A percentile compares a stretch with the other conserved stretches of the same genome.
Conservation (phyloP, 2,797 vertebrate genomes). For the Taenioides sp. region DNA sequence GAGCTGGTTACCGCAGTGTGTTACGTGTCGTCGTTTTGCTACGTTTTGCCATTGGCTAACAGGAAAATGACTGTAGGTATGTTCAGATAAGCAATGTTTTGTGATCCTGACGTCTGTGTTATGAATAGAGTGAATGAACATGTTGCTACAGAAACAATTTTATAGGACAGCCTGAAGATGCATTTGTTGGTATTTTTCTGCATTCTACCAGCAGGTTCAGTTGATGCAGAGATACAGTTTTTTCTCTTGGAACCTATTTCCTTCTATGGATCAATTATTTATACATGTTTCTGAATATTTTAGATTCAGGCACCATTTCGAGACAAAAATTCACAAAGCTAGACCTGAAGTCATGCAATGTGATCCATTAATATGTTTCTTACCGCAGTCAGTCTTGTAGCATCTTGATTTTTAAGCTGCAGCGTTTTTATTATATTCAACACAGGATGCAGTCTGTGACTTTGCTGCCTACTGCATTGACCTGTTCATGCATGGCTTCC, state of each 20-base stretch:
- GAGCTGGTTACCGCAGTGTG: constrained; percentile 49
- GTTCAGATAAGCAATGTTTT: constrained; percentile 28
- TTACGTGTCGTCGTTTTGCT: constrained; percentile 32
- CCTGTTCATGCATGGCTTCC: constrained; percentile 62
- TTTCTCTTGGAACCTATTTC: constrained; percentile 72
- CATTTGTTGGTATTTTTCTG: constrained; percentile 26
- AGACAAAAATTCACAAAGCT: constrained; percentile 57
- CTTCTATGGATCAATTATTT: constrained; percentile 77
- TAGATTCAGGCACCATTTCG: constrained; percentile 70
- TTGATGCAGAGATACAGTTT: constrained; percentile 50
- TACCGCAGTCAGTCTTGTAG: constrained; percentile 17
- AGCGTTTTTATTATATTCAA: constrained; percentile 45
- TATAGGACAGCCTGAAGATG: not conserved
- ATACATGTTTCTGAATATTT: constrained; percentile 81
- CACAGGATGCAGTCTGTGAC: constrained; percentile 55
- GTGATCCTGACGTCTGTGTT: not conserved
- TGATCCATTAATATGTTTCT: constrained; percentile 12
- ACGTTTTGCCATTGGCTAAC: constrained; percentile 39
- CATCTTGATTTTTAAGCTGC: constrained; percentile 35
- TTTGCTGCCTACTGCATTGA: constrained; percentile 66
- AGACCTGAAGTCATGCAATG: constrained; percentile 37
- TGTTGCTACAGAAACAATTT: constrained; percentile 12
- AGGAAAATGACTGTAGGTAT: constrained; percentile 71
- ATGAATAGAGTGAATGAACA: constrained; percentile 5
- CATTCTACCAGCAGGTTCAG: constrained; percentile 29